Percentiles rank a stretch among this genome's conserved stretches.
These are phyloP conservation scores for Sinelater perroti DNA, from an alignment of 2,888 invertebrate species.

Conservation along the genomic window DNA sequence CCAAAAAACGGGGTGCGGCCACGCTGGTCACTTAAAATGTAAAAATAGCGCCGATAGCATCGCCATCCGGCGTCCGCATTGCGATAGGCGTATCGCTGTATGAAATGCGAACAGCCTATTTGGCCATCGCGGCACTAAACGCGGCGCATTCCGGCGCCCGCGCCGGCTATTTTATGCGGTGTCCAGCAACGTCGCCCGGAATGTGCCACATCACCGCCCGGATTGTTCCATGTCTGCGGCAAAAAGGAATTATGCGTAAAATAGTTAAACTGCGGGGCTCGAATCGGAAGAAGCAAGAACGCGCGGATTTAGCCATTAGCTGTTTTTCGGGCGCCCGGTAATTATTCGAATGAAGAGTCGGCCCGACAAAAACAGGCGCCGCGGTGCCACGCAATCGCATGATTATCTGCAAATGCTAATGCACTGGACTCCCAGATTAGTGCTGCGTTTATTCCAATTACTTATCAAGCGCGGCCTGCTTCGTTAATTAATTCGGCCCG, in stretches of 20 bases:
- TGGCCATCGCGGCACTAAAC: conserved; percentile 15
- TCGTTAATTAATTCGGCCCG: conserved; percentile 28
- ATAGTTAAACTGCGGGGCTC: conserved; percentile 42
- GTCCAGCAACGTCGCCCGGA: conserved; percentile 22
- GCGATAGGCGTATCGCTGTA: conserved; percentile 22
- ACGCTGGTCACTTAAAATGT: conserved; percentile 33
- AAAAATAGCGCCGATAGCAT: conserved; percentile 29
- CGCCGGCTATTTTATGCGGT: conserved; percentile 23
- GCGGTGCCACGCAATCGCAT: conserved; percentile 37
- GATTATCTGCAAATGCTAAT: conserved; percentile 39
- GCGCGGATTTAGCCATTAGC: conserved; percentile 43
- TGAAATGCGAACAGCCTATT: conserved; percentile 22
- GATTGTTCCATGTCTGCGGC: conserved; percentile 27
- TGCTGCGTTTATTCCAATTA: conserved; percentile 34
- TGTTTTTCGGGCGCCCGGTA: conserved; percentile 40
- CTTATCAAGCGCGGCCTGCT: conserved; percentile 27
- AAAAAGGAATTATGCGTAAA: conserved; percentile 34
- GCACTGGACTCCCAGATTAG: conserved; percentile 30
- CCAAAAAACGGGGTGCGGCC: conserved; percentile 25
- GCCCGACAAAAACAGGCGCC: conserved; percentile 37
- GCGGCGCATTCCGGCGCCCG: conserved; percentile 16
- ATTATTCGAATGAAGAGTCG: conserved; percentile 40
- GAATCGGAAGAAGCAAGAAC: conserved; percentile 43
- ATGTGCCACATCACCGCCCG: conserved; percentile 20
- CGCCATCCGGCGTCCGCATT: conserved; percentile 23